phyloP scores from a whole-genome alignment of 2,888 invertebrate genomes.

The Drosophila trichaetosa region DNA sequence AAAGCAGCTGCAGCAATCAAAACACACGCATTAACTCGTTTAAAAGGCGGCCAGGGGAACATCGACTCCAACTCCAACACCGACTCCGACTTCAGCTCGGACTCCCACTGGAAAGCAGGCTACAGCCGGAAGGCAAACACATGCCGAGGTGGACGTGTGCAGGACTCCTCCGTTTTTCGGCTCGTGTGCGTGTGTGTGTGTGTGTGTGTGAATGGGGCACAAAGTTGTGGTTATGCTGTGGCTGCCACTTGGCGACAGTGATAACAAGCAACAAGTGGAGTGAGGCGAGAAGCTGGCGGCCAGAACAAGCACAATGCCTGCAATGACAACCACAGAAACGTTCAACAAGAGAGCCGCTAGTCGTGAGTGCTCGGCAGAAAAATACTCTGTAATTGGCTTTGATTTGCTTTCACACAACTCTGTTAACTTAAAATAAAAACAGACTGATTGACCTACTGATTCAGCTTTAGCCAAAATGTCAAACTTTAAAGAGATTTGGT shows the following conservation, averaged over 20 bases:
- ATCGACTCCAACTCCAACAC: not conserved
- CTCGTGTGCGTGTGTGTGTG: not conserved
- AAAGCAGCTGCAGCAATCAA: constrained; percentile 46
- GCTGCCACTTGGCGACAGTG: constrained; percentile 57
- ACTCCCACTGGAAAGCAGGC: constrained; percentile 11
- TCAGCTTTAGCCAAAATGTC: not conserved
- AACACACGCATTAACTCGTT: constrained; percentile 58
- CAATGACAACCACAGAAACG: not conserved
- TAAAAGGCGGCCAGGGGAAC: constrained; percentile 26
- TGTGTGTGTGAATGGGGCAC: constrained; percentile 1
- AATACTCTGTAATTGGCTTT: not conserved
- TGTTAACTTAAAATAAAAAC: no score
- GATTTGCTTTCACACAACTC: not conserved
- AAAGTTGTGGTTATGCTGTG: constrained; percentile 41
- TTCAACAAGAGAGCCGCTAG: not conserved
- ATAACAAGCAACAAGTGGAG: constrained; percentile 70
- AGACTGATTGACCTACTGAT: not conserved
- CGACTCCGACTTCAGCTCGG: not conserved
- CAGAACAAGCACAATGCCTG: constrained; percentile 28
- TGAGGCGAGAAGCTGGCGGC: constrained; percentile 50
- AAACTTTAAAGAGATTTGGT: not conserved
- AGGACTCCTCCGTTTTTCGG: constrained; percentile 5
- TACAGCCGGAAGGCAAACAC: constrained; percentile 71
- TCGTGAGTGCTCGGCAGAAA: not conserved
- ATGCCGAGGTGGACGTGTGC: constrained; percentile 35